Evolutionary conservation across 2,888 invertebrate species (phyloP).

Genomic region (Stenurella melanura): DNA sequence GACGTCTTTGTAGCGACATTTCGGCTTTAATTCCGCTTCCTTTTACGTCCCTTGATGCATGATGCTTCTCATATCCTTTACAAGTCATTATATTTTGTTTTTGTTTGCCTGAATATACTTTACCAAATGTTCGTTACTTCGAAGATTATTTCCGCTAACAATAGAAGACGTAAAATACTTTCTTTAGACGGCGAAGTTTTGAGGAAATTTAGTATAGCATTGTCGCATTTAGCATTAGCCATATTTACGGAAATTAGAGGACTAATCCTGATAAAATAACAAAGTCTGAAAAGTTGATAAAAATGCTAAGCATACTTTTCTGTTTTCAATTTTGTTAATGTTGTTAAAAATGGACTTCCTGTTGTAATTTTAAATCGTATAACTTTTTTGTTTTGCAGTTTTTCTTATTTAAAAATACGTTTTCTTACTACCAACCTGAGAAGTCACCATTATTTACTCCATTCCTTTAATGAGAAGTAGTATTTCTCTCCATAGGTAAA

Average conservation of each 20-base stretch:
- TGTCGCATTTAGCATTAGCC: background rate
- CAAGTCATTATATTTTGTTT: background rate
- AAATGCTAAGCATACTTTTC: background rate
- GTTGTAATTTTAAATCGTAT: background rate
- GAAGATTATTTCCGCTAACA: slow-evolving; percentile 3
- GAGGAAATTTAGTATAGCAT: background rate
- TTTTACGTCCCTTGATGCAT: background rate
- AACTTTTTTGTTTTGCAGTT: background rate
- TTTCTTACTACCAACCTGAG: too few species aligned
- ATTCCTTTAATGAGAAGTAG: too few species aligned
- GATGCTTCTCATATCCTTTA: background rate
- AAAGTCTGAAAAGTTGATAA: background rate
- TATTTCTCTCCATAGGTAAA: too few species aligned
- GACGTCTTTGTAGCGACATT: background rate
- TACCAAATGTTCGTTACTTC: background rate
- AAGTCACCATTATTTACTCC: too few species aligned
- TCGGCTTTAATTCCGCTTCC: background rate
- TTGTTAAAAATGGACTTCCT: background rate
- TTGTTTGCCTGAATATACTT: background rate
- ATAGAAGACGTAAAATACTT: background rate
- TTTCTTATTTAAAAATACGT: too few species aligned
- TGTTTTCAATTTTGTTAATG: background rate
- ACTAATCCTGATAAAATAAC: background rate
- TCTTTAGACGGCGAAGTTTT: background rate
- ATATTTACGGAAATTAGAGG: background rate